Evolutionary conservation across 1,140 invertebrate species (phyloP).

Genomic region (Sipha flava): DNA sequence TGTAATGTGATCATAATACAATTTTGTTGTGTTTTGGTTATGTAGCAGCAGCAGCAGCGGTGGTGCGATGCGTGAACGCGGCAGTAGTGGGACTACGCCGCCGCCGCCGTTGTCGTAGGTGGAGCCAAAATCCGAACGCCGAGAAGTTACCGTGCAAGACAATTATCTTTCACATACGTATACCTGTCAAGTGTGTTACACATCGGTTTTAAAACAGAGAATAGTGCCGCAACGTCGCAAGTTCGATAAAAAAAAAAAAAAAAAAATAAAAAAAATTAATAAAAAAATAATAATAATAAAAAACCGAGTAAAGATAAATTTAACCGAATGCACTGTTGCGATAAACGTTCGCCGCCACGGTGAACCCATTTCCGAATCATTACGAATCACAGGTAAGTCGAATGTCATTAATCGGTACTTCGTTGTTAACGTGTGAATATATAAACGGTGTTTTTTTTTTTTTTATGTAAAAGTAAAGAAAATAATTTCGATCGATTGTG

Average conservation of each 20-base stretch:
- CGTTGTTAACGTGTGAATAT: too few species aligned
- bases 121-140: neutral
- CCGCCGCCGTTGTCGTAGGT: slow-evolving; percentile 16
- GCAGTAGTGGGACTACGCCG: slow-evolving; percentile 15
- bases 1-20: neutral
- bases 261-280: neutral
- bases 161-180: slow-evolving; percentile 20
- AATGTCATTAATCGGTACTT: slow-evolving; percentile 2
- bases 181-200: slow-evolving; percentile 29
- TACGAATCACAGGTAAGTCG: neutral
- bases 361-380: neutral
- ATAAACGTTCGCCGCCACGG: neutral
- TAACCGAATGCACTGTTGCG: neutral
- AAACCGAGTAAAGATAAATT: neutral
- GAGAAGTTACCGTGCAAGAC: neutral
- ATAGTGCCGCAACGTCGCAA: neutral
- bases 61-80: neutral
- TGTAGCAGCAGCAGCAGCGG: neutral
- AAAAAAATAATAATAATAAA: too few species aligned
- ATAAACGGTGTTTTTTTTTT: too few species aligned
- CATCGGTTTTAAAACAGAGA: neutral
- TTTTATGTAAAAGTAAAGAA: too few species aligned
- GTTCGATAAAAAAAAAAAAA: slow-evolving; percentile 4
- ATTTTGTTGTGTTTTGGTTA: neutral
- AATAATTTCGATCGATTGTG: too few species aligned